Evolutionary conservation across 2,888 invertebrate species (phyloP).

Genomic region (Volucella zonaria): DNA sequence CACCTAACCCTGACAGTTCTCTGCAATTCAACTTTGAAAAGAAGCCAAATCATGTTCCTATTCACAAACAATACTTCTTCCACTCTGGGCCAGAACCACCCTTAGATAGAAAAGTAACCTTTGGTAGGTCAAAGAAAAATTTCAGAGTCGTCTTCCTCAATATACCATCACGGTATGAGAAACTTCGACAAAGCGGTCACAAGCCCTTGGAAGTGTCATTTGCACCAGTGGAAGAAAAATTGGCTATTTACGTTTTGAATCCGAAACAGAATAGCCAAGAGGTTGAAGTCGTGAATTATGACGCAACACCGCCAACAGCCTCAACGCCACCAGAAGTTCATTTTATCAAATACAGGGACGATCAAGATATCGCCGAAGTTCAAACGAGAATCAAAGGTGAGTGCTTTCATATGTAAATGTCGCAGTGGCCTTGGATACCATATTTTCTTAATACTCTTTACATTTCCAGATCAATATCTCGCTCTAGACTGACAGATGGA

Average conservation of each 20-base stretch:
- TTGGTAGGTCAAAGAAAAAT: slow-evolving; percentile 31
- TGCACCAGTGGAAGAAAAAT: slow-evolving; percentile 21
- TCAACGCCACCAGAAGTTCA: slow-evolving; percentile 33
- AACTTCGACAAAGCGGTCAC: not conserved
- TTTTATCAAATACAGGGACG: slow-evolving; percentile 37
- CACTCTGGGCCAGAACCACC: slow-evolving; percentile 29
- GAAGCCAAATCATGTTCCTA: slow-evolving; percentile 10
- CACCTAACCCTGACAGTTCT: not conserved
- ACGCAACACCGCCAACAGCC: not conserved
- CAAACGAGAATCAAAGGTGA: slow-evolving; percentile 27
- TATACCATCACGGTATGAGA: slow-evolving; percentile 32
- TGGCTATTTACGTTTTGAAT: slow-evolving; percentile 32
- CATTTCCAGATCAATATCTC: slow-evolving; percentile 35
- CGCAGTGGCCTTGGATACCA: not conserved
- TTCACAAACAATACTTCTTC: slow-evolving; percentile 38
- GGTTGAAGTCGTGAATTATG: slow-evolving; percentile 15
- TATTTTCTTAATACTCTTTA: not conserved
- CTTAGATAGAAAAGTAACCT: slow-evolving; percentile 21
- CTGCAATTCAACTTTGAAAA: not conserved
- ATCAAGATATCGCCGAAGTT: slow-evolving; percentile 3
- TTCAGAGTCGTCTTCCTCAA: slow-evolving; percentile 32
- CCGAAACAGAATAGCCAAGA: slow-evolving; percentile 10
- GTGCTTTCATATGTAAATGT: not conserved
- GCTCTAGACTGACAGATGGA: slow-evolving; percentile 3
- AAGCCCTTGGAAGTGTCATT: slow-evolving; percentile 12